Evolutionary conservation across 2,888 invertebrate species (phyloP).

Genomic region (Tetranychus truncatus): DNA sequence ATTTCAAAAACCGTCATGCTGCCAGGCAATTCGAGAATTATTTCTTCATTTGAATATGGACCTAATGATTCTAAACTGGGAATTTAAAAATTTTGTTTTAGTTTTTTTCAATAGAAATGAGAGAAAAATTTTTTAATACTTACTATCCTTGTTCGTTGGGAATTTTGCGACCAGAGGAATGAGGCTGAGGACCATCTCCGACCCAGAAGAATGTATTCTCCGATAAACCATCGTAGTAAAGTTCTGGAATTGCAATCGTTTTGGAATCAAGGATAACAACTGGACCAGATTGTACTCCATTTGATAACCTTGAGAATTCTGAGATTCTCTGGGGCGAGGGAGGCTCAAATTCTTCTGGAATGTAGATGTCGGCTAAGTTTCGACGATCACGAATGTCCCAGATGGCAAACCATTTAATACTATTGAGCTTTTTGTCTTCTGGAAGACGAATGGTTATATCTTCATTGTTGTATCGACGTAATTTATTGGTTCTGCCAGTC

Average conservation of each 20-base stretch:
- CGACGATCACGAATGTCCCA: constrained; percentile 64
- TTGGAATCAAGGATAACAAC: constrained; percentile 60
- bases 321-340: constrained; percentile 49
- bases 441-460: constrained; percentile 63
- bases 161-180: constrained; percentile 56
- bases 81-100: not conserved
- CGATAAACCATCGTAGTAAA: constrained; percentile 28
- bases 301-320: constrained; percentile 43
- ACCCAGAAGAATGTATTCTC: constrained; percentile 55
- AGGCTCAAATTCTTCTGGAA: constrained; percentile 74
- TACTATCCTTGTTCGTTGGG: constrained; percentile 83
- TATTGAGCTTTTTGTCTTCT: constrained; percentile 63
- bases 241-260: constrained; percentile 44
- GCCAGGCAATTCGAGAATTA: constrained; percentile 56
- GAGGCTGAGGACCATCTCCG: constrained; percentile 70
- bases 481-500: constrained; percentile 39
- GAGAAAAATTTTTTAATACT: constrained; percentile 36
- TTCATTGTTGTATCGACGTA: constrained; percentile 49
- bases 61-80: constrained; percentile 57
- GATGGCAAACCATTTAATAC: constrained; percentile 70
- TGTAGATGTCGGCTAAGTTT: constrained; percentile 61
- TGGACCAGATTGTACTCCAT: constrained; percentile 49
- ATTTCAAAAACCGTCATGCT: constrained; percentile 60
- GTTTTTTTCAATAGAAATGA: not conserved
- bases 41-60: constrained; percentile 50